A percentile compares a stretch with the other conserved stretches of the same genome.
Conservation (phyloP, 1,140 invertebrate genomes). For the Wiebesia pumilae region DNA sequence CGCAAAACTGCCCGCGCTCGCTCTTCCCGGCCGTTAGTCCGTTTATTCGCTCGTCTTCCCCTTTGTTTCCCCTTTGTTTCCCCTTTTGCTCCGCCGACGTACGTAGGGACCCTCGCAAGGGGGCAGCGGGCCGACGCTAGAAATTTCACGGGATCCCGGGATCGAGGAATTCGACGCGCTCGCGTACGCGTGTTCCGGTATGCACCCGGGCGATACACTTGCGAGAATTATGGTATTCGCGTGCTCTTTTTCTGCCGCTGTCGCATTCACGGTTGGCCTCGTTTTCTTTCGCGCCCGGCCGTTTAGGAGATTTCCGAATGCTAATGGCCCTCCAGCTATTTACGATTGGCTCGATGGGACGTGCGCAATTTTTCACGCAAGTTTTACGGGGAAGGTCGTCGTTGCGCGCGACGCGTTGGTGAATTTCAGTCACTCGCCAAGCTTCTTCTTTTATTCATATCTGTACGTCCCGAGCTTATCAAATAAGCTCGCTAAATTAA, state of each 20-base stretch:
- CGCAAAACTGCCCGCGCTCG: background rate
- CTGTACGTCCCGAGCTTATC: too few species aligned
- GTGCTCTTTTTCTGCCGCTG: background rate
- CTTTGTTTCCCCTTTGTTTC: conserved; percentile 8
- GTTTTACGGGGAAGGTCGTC: background rate
- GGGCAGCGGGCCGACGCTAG: background rate
- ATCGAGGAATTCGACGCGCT: conserved; percentile 41
- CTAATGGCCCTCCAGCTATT: background rate
- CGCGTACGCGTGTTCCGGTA: background rate
- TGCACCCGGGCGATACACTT: background rate
- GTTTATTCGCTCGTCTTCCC: conserved; percentile 9
- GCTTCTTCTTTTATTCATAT: too few species aligned
- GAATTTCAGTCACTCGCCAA: background rate
- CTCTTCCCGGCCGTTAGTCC: conserved; percentile 36
- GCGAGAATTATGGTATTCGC: conserved; percentile 10
- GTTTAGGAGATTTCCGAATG: background rate
- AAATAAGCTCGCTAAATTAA: too few species aligned
- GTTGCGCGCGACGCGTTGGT: background rate
- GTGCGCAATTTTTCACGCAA: conserved; percentile 19
- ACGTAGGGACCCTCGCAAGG: background rate
- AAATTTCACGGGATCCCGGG: conserved; percentile 49
- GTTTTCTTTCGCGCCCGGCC: background rate
- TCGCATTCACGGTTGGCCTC: background rate
- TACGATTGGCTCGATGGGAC: conserved; percentile 5
- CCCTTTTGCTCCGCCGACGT: conserved; percentile 6